Percentiles rank a stretch among this genome's conserved stretches.
Evolutionary conservation across 1,140 invertebrate genomes (phyloP).

Genomic region (Pentalonia nigronervosa): DNA sequence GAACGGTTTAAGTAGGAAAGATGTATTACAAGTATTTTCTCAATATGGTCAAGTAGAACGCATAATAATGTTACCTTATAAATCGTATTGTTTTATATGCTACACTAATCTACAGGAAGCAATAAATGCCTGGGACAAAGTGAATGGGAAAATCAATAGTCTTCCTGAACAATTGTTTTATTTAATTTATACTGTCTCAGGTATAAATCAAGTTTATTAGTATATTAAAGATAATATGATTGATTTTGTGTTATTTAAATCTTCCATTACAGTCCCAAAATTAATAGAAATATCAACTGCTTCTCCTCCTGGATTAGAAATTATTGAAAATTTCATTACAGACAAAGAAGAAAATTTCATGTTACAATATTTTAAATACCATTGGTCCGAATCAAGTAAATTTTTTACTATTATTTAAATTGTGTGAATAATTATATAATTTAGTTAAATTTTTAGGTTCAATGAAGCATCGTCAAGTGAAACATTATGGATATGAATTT

Average conservation of each 20-base stretch:
- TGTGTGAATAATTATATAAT: slow-evolving; percentile 15
- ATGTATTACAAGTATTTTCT: slow-evolving; percentile 67
- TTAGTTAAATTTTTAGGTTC: slow-evolving; percentile 62
- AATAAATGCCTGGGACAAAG: slow-evolving; percentile 65
- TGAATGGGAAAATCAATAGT: slow-evolving; percentile 68
- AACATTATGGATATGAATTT: slow-evolving; percentile 95
- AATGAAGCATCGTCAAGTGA: slow-evolving; percentile 87
- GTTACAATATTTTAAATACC: slow-evolving; percentile 67
- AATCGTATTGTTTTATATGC: slow-evolving; percentile 79
- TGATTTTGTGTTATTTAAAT: background rate
- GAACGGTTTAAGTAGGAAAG: slow-evolving; percentile 73
- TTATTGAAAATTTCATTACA: slow-evolving; percentile 79
- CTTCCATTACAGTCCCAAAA: slow-evolving; percentile 64
- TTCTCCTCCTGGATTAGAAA: slow-evolving; percentile 75
- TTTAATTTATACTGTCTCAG: slow-evolving; percentile 70
- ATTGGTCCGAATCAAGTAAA: slow-evolving; percentile 43
- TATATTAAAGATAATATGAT: background rate
- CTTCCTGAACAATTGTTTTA: slow-evolving; percentile 70
- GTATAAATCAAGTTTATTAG: slow-evolving; percentile 62
- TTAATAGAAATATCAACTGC: slow-evolving; percentile 62
- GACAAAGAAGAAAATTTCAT: slow-evolving; percentile 75
- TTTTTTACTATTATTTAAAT: slow-evolving; percentile 39
- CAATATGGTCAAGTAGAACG: slow-evolving; percentile 67
- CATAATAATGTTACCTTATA: slow-evolving; percentile 73
- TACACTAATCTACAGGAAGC: slow-evolving; percentile 68